Conservation (phyloP, 2,113 vertebrate genomes). For the Euleptes europaea region DNA sequence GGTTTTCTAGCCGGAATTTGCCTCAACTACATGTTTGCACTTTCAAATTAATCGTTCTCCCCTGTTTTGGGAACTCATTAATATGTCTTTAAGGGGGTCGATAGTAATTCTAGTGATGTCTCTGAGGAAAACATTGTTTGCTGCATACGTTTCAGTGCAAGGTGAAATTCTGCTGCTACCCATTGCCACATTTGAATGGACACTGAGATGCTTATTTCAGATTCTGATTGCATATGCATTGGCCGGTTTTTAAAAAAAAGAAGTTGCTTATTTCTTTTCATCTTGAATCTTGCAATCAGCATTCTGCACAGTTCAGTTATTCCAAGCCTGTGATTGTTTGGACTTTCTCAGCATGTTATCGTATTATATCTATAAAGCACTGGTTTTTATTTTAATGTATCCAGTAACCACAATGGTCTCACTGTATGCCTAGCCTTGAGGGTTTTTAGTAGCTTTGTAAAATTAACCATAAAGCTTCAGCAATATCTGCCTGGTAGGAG, state of each 20-base stretch:
- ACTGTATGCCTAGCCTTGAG: background rate
- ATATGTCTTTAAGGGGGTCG: background rate
- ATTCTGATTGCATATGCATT: background rate
- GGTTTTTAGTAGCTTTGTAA: slow-evolving; percentile 3
- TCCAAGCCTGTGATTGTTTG: background rate
- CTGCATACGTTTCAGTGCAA: background rate
- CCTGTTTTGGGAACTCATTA: background rate
- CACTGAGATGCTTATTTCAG: slow-evolving; percentile 16
- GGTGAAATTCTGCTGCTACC: background rate
- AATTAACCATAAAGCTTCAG: background rate
- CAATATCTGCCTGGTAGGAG: background rate
- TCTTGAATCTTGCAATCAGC: background rate
- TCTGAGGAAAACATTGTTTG: background rate
- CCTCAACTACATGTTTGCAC: background rate
- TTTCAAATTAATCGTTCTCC: background rate
- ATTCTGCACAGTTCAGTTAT: background rate
- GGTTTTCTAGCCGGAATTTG: background rate
- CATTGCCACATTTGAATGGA: background rate
- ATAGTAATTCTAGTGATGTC: background rate
- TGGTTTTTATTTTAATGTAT: slow-evolving; percentile 2
- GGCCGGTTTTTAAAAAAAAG: background rate
- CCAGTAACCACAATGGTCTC: background rate
- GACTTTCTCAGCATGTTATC: background rate
- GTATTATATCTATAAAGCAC: background rate
- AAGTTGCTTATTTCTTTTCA: slow-evolving; percentile 15